Conservation (phyloP, 2,888 invertebrate species). For the Uloborus plumipes region DNA sequence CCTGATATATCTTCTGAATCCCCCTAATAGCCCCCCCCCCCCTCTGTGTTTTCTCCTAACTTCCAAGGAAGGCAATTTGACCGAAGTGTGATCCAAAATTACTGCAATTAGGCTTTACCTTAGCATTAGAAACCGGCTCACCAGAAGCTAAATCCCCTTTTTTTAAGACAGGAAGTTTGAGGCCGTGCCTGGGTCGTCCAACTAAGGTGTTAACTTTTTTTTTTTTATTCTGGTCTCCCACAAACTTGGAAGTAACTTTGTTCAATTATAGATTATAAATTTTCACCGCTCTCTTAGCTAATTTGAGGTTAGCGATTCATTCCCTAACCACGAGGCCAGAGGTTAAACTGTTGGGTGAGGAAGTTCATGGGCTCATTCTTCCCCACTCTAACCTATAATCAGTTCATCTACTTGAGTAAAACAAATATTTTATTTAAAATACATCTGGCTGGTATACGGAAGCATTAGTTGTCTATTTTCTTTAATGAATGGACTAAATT, state of each 20-base stretch:
- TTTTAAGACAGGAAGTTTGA: constrained; percentile 48
- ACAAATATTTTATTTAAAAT: too few species aligned
- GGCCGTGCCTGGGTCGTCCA: constrained; percentile 23
- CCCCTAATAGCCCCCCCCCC: too few species aligned
- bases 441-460: too few species aligned
- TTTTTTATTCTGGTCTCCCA: not conserved
- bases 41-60: too few species aligned
- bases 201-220: constrained; percentile 39
- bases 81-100: constrained; percentile 35
- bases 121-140: constrained; percentile 18
- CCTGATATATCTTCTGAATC: too few species aligned
- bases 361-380: not conserved
- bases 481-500: too few species aligned
- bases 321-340: constrained; percentile 5
- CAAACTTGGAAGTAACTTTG: too few species aligned
- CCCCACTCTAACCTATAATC: too few species aligned
- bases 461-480: too few species aligned
- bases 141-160: constrained; percentile 37
- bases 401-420: too few species aligned
- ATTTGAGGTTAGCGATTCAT: constrained; percentile 15
- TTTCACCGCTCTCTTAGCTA: not conserved
- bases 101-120: constrained; percentile 39
- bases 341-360: constrained; percentile 45
- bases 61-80: not conserved
- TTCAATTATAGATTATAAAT: too few species aligned